phyloP scores from a whole-genome alignment of 2,888 invertebrate genomes.

The Dasysyrphus tricinctus region DNA sequence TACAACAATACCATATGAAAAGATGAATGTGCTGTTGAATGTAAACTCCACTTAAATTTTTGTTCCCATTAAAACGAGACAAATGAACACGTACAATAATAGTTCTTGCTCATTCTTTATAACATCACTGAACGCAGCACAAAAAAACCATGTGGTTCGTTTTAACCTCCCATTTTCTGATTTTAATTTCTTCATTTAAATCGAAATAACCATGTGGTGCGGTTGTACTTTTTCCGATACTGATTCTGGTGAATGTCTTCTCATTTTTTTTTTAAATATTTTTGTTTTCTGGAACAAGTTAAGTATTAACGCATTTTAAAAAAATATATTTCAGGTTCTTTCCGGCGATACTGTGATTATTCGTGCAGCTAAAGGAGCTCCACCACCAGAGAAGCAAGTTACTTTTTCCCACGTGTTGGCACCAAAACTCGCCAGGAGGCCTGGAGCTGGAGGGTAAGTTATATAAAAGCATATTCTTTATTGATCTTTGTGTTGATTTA shows the following conservation, averaged over 20 bases:
- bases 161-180: constrained; percentile 19
- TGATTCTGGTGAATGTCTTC: constrained; percentile 10
- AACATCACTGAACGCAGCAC: neutral
- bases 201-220: constrained; percentile 32
- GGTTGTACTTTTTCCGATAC: constrained; percentile 1
- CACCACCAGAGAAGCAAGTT: constrained; percentile 96
- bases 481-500: neutral
- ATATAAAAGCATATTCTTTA: neutral
- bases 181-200: constrained; percentile 9
- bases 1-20: no score
- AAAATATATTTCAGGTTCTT: constrained; percentile 88
- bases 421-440: constrained; percentile 93
- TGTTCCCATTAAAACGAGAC: neutral
- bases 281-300: neutral
- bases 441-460: constrained; percentile 84
- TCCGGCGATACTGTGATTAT: constrained; percentile 98
- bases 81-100: neutral
- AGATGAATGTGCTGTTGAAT: neutral
- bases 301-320: neutral
- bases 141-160: constrained; percentile 6
- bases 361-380: constrained; percentile 92
- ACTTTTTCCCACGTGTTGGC: constrained; percentile 95
- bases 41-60: neutral
- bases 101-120: neutral
- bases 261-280: neutral